Base-by-base conservation (phyloP, 2,797 vertebrate species). In the Apogon hyalosoma region DNA sequence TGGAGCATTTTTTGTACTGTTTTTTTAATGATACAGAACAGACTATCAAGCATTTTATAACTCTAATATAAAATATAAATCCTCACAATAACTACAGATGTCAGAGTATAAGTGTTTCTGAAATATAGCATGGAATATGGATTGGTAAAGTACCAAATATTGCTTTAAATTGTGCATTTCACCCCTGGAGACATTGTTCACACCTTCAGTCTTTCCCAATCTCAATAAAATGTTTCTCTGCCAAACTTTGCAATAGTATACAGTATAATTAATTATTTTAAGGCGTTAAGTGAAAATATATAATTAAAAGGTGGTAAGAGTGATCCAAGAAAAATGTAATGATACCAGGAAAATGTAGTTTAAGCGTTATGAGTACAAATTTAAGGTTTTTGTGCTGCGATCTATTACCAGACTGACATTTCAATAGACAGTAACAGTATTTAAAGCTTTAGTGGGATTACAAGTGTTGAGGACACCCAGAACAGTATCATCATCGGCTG, bases 371-470 rank as follows among this genome's bases (percentile, higher is more conserved):
- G 0, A 71, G 38, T 52, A 21, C 48, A 55, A 58, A 45, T 62
- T 13, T 36, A 48, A 18, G 48, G 54, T 38, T 42, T 68, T 49
- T 69, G 33, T 13, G 11, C 40, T 31, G 42, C 57, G 66, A 79
- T 84, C 74, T 63, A 42, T 85, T 80, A 79, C 75, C 54, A 50
- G 62, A 82, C 63, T 41, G 38, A 69, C 68, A 38, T 73, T 74
- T 77, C 64, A 74, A 82, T 67, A 62, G 61, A 73, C 73, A 80
- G 64, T 82, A 83, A 74, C 81, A 82, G 77, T 89, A 86, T 90
- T 90, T 90, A 88, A 90, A 88, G 88, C 90, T 90, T 91, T 87
- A 73, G 79, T 68, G 85, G 88, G 88, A 91, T 92, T 90, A 90
- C 87, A 91, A 89, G 77, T 81, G 84, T 83, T 78, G 79, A 86